Percentiles rank a stretch among this genome's conserved stretches.
Conservation (phyloP, 2,888 invertebrate genomes). For the Cryptophagus acutangulus region DNA sequence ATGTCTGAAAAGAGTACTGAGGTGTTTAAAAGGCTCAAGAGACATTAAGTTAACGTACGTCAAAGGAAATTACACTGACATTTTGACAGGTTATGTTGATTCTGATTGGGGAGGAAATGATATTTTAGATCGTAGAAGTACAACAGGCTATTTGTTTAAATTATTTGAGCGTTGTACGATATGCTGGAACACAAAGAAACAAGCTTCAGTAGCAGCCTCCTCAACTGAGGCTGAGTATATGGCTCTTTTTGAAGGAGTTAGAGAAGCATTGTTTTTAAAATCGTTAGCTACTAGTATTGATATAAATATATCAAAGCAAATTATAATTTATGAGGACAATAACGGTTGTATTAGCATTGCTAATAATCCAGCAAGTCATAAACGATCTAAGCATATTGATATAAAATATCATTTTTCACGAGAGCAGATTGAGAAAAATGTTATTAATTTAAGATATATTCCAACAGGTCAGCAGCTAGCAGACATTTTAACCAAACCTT, state of each 20-base stretch:
- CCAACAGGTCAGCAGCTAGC: constrained; percentile 7
- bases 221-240: constrained; percentile 6
- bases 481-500: constrained; percentile 3
- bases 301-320: background rate
- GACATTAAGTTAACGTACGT: constrained; percentile 9
- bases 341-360: constrained; percentile 5
- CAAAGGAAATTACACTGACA: constrained; percentile 3
- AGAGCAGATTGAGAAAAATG: constrained; percentile 3
- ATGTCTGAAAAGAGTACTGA: constrained; percentile 24
- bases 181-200: constrained; percentile 11
- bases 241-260: constrained; percentile 3
- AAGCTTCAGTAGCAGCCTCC: constrained; percentile 12
- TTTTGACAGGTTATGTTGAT: constrained; percentile 12
- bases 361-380: constrained; percentile 4
- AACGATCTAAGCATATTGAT: constrained; percentile 7
- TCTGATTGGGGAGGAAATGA: constrained; percentile 14
- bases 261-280: constrained; percentile 6
- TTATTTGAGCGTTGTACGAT: constrained; percentile 12
- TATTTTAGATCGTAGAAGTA: constrained; percentile 11
- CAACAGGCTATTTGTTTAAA: constrained; percentile 15
- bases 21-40: constrained; percentile 26
- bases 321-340: constrained; percentile 7
- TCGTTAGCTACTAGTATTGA: constrained; percentile 1
- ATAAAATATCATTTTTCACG: constrained; percentile 7
- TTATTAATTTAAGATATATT: constrained; percentile 4